phyloP scores from a whole-genome alignment of 2,888 invertebrate genomes.

The Campaea margaritaria region DNA sequence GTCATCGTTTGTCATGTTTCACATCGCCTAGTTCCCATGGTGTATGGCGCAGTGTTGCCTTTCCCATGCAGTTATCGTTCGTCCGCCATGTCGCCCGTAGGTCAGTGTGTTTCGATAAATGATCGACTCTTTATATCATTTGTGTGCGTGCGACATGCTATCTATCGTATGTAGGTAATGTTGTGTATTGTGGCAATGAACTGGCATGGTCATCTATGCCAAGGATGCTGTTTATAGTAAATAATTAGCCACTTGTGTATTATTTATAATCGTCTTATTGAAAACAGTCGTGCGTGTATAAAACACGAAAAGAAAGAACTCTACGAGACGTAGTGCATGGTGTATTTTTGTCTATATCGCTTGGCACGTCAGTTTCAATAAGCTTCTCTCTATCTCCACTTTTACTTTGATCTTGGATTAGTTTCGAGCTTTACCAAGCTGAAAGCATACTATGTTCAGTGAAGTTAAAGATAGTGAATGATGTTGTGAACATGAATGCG shows the following conservation, averaged over 20 bases:
- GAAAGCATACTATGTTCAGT: too few species aligned
- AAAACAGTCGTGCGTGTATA: background rate
- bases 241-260: constrained; percentile 7
- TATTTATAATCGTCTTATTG: constrained; percentile 3
- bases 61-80: constrained; percentile 73
- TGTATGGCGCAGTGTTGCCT: constrained; percentile 51
- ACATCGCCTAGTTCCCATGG: constrained; percentile 69
- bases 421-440: too few species aligned
- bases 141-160: constrained; percentile 46
- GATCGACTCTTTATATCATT: constrained; percentile 46
- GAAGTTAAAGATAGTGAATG: constrained; percentile 18
- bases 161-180: constrained; percentile 27
- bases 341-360: too few species aligned
- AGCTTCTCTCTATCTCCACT: too few species aligned
- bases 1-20: constrained; percentile 46
- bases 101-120: constrained; percentile 69
- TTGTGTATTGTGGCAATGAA: constrained; percentile 27
- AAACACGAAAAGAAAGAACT: too few species aligned
- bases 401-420: too few species aligned
- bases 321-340: too few species aligned
- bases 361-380: too few species aligned
- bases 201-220: constrained; percentile 42
- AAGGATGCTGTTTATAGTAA: constrained; percentile 36
- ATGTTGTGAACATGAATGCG: constrained; percentile 43
- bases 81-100: constrained; percentile 57